Evolutionary conservation across 2,888 invertebrate species (phyloP).

Genomic region (Tromatobia lineatoria): DNA sequence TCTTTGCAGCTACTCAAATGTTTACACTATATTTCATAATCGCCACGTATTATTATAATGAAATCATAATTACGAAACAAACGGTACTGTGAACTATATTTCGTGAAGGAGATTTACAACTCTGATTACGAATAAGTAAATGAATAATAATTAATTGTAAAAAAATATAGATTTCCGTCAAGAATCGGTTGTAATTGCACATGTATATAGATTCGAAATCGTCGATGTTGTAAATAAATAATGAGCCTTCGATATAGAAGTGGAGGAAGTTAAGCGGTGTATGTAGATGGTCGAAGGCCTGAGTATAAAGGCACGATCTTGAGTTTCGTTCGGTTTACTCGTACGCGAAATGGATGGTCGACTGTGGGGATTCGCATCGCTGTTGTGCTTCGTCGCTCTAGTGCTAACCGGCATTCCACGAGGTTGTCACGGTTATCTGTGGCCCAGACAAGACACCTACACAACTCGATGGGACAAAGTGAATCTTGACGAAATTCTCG

Average conservation of each 20-base stretch:
- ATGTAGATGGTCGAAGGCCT: slow-evolving; percentile 5
- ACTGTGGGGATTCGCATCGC: slow-evolving; percentile 49
- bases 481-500: slow-evolving; percentile 90
- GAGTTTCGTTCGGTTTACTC: slow-evolving; percentile 68
- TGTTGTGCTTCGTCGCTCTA: slow-evolving; percentile 46
- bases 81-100: too few species aligned
- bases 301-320: slow-evolving; percentile 64
- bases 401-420: slow-evolving; percentile 39
- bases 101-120: too few species aligned
- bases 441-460: slow-evolving; percentile 80
- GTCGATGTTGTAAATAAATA: neutral
- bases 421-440: slow-evolving; percentile 63
- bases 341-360: slow-evolving; percentile 68
- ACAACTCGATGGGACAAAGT: slow-evolving; percentile 89
- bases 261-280: slow-evolving; percentile 46
- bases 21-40: too few species aligned
- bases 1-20: too few species aligned
- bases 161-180: neutral
- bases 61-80: too few species aligned
- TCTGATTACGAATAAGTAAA: too few species aligned
- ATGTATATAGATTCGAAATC: too few species aligned
- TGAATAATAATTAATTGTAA: too few species aligned
- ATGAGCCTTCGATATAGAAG: slow-evolving; percentile 2
- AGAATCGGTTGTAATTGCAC: neutral
- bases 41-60: too few species aligned